A percentile compares a stretch with the other conserved stretches of the same genome.
Evolutionary conservation across 2,113 vertebrate genomes (phyloP).

Genomic region (Bothrops jararaca): DNA sequence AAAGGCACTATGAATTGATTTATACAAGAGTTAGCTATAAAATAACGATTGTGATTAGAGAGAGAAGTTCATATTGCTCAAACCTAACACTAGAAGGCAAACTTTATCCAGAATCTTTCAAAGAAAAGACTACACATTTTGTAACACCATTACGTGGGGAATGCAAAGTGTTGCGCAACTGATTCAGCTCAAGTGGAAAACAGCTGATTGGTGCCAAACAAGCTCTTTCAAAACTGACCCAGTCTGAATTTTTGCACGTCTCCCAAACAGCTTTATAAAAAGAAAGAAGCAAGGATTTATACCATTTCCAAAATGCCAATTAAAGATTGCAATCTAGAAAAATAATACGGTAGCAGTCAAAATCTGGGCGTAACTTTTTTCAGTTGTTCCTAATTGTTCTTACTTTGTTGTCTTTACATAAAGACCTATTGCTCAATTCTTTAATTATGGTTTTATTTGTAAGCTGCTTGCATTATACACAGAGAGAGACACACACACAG

Average conservation of each 20-base stretch:
- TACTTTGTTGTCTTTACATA: background rate
- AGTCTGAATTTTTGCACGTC: background rate
- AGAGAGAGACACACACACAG: background rate
- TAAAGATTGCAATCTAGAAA: background rate
- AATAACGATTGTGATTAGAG: background rate
- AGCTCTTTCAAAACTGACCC: background rate
- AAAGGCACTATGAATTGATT: background rate
- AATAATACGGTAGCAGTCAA: background rate
- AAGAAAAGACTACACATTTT: too few species aligned
- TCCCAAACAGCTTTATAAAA: background rate
- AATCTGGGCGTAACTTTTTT: background rate
- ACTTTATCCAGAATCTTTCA: background rate
- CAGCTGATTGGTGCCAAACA: background rate
- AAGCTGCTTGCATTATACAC: background rate
- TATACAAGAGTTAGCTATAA: background rate
- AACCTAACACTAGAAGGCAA: background rate
- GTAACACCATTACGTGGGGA: background rate
- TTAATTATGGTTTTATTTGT: background rate
- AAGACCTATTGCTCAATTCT: background rate
- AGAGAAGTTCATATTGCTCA: background rate
- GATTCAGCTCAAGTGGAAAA: background rate
- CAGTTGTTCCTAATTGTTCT: background rate
- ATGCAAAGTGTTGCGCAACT: background rate
- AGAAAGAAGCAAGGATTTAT: background rate
- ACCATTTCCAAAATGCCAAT: background rate